These are phyloP conservation scores for Acrocyrtus sp. DNA, from an alignment of 2,888 invertebrate genomes.

Conservation along the genomic window DNA sequence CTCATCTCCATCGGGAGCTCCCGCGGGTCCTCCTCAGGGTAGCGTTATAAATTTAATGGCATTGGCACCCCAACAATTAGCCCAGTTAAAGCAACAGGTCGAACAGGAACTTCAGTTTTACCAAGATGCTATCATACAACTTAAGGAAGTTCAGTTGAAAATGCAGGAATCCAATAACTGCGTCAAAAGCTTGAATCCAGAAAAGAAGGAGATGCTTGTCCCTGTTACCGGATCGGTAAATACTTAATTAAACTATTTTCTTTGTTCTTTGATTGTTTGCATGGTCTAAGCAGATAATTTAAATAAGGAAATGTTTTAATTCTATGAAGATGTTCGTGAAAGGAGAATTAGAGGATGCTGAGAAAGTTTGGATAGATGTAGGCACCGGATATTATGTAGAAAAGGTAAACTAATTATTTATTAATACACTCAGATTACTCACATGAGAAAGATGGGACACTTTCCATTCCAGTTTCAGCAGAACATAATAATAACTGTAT, in stretches of 20 bases:
- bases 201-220: conserved; percentile 85
- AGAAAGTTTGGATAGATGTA: conserved; percentile 92
- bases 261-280: not conserved
- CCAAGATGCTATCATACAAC: conserved; percentile 87
- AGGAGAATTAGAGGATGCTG: conserved; percentile 84
- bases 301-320: conserved; percentile 21
- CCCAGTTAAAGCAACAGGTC: conserved; percentile 57
- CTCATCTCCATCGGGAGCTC: not conserved
- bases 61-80: conserved; percentile 53
- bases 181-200: conserved; percentile 80
- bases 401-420: too few species aligned
- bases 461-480: not conserved
- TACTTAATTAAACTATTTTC: conserved; percentile 19
- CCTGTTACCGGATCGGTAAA: conserved; percentile 90
- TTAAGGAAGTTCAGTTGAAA: conserved; percentile 90
- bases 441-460: not conserved
- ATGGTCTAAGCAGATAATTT: conserved; percentile 8
- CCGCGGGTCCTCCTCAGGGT: conserved; percentile 19
- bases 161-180: conserved; percentile 89
- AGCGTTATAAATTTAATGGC: conserved; percentile 59
- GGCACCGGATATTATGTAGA: conserved; percentile 97
- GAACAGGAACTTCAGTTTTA: conserved; percentile 83
- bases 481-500: not conserved
- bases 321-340: conserved; percentile 87
- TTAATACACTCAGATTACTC: too few species aligned